Evolutionary conservation across 1,140 invertebrate genomes (phyloP).

Genomic region (Aradophagus sp.): DNA sequence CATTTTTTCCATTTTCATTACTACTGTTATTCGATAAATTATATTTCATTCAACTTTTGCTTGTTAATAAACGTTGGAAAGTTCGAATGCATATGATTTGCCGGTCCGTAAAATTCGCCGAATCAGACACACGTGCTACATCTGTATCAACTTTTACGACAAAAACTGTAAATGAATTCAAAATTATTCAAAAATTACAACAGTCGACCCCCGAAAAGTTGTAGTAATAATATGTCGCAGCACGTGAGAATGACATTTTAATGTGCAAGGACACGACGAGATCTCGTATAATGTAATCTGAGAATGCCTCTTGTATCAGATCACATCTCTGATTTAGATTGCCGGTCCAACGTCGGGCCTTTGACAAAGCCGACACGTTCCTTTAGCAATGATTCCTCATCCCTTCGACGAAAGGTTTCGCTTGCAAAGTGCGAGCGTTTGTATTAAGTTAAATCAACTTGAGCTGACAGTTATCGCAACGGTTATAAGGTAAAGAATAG

Average conservation of each 20-base stretch:
- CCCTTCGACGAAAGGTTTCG: slow-evolving; percentile 53
- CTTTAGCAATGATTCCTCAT: slow-evolving; percentile 52
- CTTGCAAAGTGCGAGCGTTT: slow-evolving; percentile 29
- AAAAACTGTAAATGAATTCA: slow-evolving; percentile 24
- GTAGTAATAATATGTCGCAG: slow-evolving; percentile 43
- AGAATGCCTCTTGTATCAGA: slow-evolving; percentile 68
- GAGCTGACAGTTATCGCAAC: no score
- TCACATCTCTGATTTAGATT: slow-evolving; percentile 68
- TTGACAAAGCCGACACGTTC: slow-evolving; percentile 71
- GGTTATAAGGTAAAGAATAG: no score
- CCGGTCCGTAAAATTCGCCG: no score
- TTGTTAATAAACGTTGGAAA: no score
- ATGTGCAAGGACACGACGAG: slow-evolving; percentile 66
- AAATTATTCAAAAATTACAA: slow-evolving; percentile 24
- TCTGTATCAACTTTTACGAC: not conserved
- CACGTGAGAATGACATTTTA: slow-evolving; percentile 58
- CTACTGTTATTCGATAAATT: no score
- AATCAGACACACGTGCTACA: no score
- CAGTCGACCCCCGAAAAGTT: slow-evolving; percentile 9
- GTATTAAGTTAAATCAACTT: slow-evolving; percentile 41
- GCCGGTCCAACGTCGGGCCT: slow-evolving; percentile 59
- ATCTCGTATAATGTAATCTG: slow-evolving; percentile 67
- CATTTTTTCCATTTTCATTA: no score
- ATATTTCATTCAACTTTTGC: no score
- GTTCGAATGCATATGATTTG: no score